A percentile compares a stretch with the other conserved stretches of the same genome.
phyloP scores from a whole-genome alignment of 2,113 vertebrate genomes.

The Psilopogon haemacephalus region DNA sequence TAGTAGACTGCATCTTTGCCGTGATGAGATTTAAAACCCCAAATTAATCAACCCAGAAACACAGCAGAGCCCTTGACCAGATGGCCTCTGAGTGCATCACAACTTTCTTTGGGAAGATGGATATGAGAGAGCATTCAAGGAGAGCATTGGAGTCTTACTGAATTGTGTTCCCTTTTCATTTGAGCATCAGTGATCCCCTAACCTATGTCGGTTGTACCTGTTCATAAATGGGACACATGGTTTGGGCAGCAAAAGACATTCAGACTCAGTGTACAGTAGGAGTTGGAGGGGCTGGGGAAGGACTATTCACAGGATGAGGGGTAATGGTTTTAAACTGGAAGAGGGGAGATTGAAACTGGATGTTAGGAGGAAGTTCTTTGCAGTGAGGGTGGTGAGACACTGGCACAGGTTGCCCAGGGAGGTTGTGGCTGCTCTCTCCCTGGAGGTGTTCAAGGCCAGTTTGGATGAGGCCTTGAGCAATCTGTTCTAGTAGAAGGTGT shows the following conservation, averaged over 20 bases:
- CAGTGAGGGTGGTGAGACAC: too few species aligned
- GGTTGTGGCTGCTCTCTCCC: too few species aligned
- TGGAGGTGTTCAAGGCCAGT: too few species aligned
- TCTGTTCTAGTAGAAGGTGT: too few species aligned
- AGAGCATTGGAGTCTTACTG: background rate
- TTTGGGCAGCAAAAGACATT: background rate
- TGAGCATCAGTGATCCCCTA: background rate
- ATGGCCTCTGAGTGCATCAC: background rate
- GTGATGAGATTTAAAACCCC: background rate
- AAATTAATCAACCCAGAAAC: background rate
- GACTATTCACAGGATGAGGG: too few species aligned
- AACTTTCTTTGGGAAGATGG: background rate
- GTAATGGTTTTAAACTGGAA: too few species aligned
- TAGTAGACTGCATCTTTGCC: background rate
- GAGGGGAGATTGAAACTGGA: too few species aligned
- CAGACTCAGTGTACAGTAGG: background rate
- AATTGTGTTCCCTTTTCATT: background rate
- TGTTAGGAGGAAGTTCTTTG: too few species aligned
- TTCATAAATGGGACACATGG: rapidly evolving
- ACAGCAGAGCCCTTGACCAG: background rate
- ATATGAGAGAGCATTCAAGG: background rate
- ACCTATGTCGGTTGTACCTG: background rate
- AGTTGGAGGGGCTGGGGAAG: too few species aligned
- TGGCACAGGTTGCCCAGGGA: too few species aligned
- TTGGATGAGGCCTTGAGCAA: too few species aligned